Evolutionary conservation across 2,797 vertebrate species (phyloP).

Genomic region (Mormyrops attenuatus): DNA sequence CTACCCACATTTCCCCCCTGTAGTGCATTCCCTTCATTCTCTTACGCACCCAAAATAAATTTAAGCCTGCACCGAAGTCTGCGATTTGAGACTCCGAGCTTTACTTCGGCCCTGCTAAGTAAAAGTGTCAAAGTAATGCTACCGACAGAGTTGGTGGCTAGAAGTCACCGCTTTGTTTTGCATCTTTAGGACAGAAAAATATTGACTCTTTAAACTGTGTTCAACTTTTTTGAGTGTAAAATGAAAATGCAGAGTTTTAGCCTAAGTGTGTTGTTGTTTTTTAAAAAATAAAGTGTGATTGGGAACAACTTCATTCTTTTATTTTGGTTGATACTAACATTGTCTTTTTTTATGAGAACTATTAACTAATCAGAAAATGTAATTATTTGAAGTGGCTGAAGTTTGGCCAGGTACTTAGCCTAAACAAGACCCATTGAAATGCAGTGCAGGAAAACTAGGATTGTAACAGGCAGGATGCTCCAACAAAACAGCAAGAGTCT

Average conservation of each 20-base stretch:
- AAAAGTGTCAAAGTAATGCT: background rate
- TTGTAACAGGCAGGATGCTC: background rate
- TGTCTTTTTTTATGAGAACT: background rate
- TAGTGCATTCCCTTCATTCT: background rate
- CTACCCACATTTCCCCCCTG: background rate
- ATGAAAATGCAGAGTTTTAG: background rate
- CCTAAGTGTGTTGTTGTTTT: background rate
- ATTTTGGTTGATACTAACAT: background rate
- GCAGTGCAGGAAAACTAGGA: background rate
- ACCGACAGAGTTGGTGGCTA: background rate
- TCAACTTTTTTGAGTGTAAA: background rate
- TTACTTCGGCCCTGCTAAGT: background rate
- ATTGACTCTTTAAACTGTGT: background rate
- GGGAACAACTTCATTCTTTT: background rate
- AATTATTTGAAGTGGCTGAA: background rate
- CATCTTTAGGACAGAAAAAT: background rate
- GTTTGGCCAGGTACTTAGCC: background rate
- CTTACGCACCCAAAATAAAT: background rate
- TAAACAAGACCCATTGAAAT: background rate
- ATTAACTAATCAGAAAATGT: background rate
- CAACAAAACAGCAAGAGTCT: background rate
- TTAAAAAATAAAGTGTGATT: background rate
- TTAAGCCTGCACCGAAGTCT: background rate
- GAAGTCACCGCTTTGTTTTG: background rate
- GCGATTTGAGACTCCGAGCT: background rate